Percentiles rank a stretch among this genome's conserved stretches.
These are phyloP conservation scores for Catagonus wagneri DNA, from an alignment of 2,113 vertebrate species.

Conservation along the genomic window DNA sequence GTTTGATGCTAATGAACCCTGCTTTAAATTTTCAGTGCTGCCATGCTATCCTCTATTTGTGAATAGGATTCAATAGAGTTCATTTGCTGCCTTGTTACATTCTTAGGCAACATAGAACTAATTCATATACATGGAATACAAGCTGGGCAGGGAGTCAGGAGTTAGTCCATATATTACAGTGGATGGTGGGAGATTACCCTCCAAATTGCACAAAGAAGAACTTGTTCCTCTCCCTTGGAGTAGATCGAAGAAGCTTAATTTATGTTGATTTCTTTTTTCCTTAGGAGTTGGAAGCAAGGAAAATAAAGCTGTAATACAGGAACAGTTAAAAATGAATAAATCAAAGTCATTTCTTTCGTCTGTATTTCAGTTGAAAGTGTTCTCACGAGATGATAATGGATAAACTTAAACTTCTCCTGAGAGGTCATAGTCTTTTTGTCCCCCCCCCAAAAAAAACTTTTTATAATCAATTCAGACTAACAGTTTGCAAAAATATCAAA, in stretches of 20 bases:
- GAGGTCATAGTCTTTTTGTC: conserved; percentile 31
- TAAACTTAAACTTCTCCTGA: conserved; percentile 39
- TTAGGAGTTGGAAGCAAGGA: conserved; percentile 55
- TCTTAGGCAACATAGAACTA: conserved; percentile 70
- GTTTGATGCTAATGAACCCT: conserved; percentile 76
- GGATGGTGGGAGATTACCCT: conserved; percentile 58
- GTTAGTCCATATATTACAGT: conserved; percentile 75
- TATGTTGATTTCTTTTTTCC: conserved; percentile 64
- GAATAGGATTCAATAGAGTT: conserved; percentile 70
- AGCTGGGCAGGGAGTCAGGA: conserved; percentile 64
- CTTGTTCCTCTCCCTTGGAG: conserved; percentile 73
- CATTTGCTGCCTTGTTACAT: conserved; percentile 81
- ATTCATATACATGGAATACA: conserved; percentile 45
- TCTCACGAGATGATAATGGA: conserved; percentile 58
- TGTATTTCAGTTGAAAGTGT: conserved; percentile 40
- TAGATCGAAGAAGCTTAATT: conserved; percentile 68
- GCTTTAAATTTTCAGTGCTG: conserved; percentile 79
- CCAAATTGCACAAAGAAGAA: conserved; percentile 67
- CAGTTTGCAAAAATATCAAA: neutral
- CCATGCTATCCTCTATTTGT: conserved; percentile 64
- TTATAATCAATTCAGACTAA: conserved; percentile 24
- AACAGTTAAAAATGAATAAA: conserved; percentile 66
- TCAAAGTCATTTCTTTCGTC: conserved; percentile 36
- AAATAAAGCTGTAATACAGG: conserved; percentile 67
- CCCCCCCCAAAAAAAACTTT: neutral